Percentiles rank a stretch among this genome's conserved stretches.
These are phyloP conservation scores for Thamnophis elegans DNA, from an alignment of 2,797 vertebrate species.

Conservation along the genomic window DNA sequence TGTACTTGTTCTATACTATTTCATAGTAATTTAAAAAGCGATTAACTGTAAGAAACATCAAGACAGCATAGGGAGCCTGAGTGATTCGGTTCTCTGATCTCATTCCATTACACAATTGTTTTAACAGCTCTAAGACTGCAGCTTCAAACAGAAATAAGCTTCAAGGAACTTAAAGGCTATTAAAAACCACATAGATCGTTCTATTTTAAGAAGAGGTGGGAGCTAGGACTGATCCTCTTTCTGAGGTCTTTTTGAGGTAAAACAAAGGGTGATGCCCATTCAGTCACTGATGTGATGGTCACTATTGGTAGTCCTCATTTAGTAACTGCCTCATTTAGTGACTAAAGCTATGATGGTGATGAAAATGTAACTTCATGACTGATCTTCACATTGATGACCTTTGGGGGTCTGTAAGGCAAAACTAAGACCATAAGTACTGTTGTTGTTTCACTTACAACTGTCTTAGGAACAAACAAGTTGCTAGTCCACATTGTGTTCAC, in stretches of 20 bases:
- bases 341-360: background rate
- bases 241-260: conserved; percentile 1
- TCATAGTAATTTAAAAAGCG: background rate
- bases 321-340: background rate
- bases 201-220: conserved; percentile 18
- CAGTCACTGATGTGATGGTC: background rate
- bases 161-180: conserved; percentile 38
- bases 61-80: conserved; percentile 36
- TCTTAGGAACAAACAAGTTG: background rate
- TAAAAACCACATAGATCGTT: conserved; percentile 40
- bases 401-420: background rate
- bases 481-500: background rate
- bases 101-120: conserved; percentile 55
- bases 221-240: conserved; percentile 40
- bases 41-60: conserved; percentile 28
- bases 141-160: conserved; percentile 39
- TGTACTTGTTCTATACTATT: background rate
- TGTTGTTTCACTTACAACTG: background rate
- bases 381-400: background rate
- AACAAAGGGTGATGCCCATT: background rate
- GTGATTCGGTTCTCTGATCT: conserved; percentile 56
- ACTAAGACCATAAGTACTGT: background rate
- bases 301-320: background rate
- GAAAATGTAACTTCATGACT: background rate
- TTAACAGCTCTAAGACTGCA: conserved; percentile 42